Evolutionary conservation across 2,888 invertebrate species (phyloP).

Genomic region (Melieria omissa): DNA sequence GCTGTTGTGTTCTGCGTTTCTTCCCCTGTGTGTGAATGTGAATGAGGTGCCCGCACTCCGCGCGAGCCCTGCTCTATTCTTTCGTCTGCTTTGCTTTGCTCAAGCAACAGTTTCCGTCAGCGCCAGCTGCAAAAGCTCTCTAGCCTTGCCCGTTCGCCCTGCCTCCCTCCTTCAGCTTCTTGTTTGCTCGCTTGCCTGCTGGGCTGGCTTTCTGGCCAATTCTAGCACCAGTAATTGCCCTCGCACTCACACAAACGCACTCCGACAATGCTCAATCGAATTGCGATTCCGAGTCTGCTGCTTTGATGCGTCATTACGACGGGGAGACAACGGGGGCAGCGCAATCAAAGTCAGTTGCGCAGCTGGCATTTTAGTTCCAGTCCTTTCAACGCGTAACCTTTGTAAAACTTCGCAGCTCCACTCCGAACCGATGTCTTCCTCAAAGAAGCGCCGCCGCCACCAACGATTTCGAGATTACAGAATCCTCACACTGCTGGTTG

Average conservation of each 20-base stretch:
- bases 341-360: conserved; percentile 13
- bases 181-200: not conserved
- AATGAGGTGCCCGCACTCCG: too few species aligned
- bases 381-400: not conserved
- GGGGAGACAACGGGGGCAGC: not conserved
- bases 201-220: not conserved
- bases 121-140: conserved; percentile 25
- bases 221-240: not conserved
- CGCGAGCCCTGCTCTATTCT: not conserved
- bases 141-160: not conserved
- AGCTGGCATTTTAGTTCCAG: conserved; percentile 19
- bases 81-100: conserved; percentile 3
- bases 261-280: too few species aligned
- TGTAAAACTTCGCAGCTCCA: too few species aligned
- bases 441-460: too few species aligned
- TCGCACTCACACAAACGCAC: too few species aligned
- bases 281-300: not conserved
- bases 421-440: too few species aligned
- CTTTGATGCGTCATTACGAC: not conserved
- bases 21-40: not conserved
- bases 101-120: conserved; percentile 24
- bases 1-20: not conserved
- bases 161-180: not conserved
- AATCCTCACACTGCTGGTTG: too few species aligned
- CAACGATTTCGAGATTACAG: too few species aligned